Evolutionary conservation across 1,140 invertebrate species (phyloP).

Genomic region (Formica exsecta): DNA sequence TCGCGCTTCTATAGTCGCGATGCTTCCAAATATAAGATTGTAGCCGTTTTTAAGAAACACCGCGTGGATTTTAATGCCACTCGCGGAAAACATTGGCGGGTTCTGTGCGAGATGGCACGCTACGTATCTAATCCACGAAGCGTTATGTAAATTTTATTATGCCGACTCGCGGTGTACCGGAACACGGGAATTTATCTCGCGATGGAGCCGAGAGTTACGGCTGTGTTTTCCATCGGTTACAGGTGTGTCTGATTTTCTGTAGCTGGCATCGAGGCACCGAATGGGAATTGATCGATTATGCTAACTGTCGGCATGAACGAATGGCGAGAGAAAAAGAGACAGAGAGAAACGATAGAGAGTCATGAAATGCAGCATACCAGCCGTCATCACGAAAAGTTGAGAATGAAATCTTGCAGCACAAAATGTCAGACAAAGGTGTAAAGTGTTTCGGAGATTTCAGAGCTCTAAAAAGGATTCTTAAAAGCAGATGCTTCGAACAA

Average conservation of each 20-base stretch:
- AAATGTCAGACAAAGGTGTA: neutral
- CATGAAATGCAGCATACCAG: neutral
- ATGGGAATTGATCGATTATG: slow-evolving; percentile 77
- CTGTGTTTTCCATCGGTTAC: slow-evolving; percentile 67
- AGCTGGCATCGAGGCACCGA: slow-evolving; percentile 50
- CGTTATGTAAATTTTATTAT: slow-evolving; percentile 74
- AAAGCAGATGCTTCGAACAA: neutral
- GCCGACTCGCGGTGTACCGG: slow-evolving; percentile 65
- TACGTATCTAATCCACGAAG: slow-evolving; percentile 57
- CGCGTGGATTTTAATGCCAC: slow-evolving; percentile 3
- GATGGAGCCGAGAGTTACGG: slow-evolving; percentile 57
- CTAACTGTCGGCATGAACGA: slow-evolving; percentile 66
- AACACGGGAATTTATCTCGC: slow-evolving; percentile 73
- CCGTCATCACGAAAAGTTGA: neutral
- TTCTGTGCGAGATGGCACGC: slow-evolving; percentile 18
- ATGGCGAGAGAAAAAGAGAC: neutral
- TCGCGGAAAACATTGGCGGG: slow-evolving; percentile 27
- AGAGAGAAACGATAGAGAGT: slow-evolving; percentile 8
- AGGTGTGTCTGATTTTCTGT: slow-evolving; percentile 65
- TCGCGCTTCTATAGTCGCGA: neutral
- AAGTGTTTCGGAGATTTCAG: neutral
- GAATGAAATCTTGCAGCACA: neutral
- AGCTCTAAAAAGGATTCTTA: neutral
- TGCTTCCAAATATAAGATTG: slow-evolving; percentile 22
- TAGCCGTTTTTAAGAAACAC: slow-evolving; percentile 21